These are phyloP conservation scores for Acropternis orthonyx DNA, from an alignment of 2,797 vertebrate genomes.

Conservation along the genomic window DNA sequence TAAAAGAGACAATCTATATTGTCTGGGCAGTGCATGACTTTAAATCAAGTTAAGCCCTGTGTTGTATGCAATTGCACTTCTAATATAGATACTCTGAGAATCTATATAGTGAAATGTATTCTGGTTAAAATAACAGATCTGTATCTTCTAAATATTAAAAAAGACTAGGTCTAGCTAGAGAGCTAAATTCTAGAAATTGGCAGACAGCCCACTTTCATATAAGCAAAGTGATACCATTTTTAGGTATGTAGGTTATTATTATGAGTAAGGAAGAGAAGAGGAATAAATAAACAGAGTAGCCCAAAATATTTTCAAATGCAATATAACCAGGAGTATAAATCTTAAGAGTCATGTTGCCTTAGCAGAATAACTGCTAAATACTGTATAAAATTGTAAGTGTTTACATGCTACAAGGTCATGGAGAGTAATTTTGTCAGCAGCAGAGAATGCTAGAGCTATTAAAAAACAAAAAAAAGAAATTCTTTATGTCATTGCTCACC, in stretches of 20 bases:
- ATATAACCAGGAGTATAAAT: neutral
- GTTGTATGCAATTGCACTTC: neutral
- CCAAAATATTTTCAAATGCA: constrained; percentile 53
- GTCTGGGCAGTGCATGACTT: neutral
- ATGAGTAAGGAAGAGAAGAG: constrained; percentile 42
- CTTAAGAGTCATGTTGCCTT: neutral
- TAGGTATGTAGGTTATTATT: constrained; percentile 49
- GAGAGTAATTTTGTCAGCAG: neutral
- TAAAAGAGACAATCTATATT: neutral
- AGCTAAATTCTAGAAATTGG: constrained; percentile 60
- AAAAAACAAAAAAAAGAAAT: neutral
- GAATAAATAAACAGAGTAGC: constrained; percentile 44
- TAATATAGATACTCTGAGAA: neutral
- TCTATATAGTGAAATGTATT: constrained; percentile 46
- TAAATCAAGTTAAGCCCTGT: constrained; percentile 1
- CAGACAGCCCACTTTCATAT: constrained; percentile 58
- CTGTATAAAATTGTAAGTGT: constrained; percentile 1
- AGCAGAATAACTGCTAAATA: neutral
- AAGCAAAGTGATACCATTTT: constrained; percentile 59
- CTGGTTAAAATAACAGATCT: constrained; percentile 60
- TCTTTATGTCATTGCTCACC: neutral
- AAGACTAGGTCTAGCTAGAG: constrained; percentile 38
- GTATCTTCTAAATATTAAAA: constrained; percentile 54
- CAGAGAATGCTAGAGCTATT: neutral
- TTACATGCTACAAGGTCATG: neutral